Evolutionary conservation across 2,888 invertebrate genomes (phyloP).

Genomic region (Liposcelis brunnea): DNA sequence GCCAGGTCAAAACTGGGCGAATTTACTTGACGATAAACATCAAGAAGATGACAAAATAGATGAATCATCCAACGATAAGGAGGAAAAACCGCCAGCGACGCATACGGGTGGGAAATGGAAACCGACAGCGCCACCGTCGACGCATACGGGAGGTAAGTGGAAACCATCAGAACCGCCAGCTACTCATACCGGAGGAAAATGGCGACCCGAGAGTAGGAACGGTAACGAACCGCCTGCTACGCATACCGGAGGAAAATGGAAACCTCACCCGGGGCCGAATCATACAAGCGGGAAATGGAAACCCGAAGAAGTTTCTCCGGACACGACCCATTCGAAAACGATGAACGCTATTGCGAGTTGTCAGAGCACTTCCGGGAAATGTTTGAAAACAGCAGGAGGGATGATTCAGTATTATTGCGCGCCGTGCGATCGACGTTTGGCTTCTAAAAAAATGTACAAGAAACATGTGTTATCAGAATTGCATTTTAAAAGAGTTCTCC

Average conservation of each 20-base stretch:
- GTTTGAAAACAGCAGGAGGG: constrained; percentile 8
- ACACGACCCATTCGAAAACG: too few relatives aligned
- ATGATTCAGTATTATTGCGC: constrained; percentile 56
- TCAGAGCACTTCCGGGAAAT: background rate
- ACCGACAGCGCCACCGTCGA: constrained; percentile 26
- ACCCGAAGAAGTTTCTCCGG: constrained; percentile 39
- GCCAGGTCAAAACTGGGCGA: constrained; percentile 17
- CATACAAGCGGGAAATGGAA: constrained; percentile 72
- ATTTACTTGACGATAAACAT: constrained; percentile 18
- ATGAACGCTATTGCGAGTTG: background rate
- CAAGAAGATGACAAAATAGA: constrained; percentile 25
- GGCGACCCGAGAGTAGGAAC: constrained; percentile 1
- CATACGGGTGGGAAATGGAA: constrained; percentile 18
- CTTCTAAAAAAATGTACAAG: constrained; percentile 55
- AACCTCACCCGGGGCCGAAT: constrained; percentile 19
- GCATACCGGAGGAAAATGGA: constrained; percentile 16
- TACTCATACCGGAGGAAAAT: constrained; percentile 11
- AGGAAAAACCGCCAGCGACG: constrained; percentile 20
- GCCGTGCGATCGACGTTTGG: constrained; percentile 58
- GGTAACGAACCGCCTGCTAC: constrained; percentile 12
- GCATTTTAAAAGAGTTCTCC: constrained; percentile 46
- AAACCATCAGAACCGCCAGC: constrained; percentile 28
- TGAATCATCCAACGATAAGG: constrained; percentile 13
- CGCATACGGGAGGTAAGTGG: constrained; percentile 48
- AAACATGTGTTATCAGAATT: constrained; percentile 57